phyloP scores from a whole-genome alignment of 2,888 invertebrate genomes.

The Epirrita christyi region DNA sequence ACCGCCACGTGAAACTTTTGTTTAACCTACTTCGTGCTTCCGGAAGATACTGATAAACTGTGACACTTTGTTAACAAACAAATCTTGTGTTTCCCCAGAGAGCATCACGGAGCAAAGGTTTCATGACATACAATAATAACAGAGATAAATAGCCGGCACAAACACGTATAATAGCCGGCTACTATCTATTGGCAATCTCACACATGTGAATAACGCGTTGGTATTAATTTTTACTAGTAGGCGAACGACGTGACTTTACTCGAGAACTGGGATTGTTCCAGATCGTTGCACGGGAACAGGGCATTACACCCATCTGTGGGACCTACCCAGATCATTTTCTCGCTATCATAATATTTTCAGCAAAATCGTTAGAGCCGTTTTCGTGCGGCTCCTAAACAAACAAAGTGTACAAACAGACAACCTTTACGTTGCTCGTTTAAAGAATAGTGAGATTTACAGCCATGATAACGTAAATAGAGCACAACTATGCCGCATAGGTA shows the following conservation, averaged over 20 bases:
- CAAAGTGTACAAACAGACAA: too few species aligned
- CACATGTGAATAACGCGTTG: slow-evolving; percentile 57
- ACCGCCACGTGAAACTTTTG: slow-evolving; percentile 9
- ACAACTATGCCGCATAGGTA: slow-evolving; percentile 68
- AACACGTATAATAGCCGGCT: slow-evolving; percentile 21
- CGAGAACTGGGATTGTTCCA: too few species aligned
- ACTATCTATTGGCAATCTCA: slow-evolving; percentile 55
- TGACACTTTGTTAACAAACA: slow-evolving; percentile 26
- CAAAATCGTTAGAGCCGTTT: too few species aligned
- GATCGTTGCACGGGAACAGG: too few species aligned
- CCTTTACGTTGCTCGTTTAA: too few species aligned
- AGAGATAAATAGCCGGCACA: slow-evolving; percentile 24
- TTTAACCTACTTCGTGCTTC: slow-evolving; percentile 34
- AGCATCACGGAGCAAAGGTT: slow-evolving; percentile 19
- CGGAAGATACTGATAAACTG: slow-evolving; percentile 17
- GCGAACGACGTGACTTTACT: too few species aligned
- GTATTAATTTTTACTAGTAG: slow-evolving; percentile 53
- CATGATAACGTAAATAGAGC: slow-evolving; percentile 80
- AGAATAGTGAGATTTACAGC: slow-evolving; percentile 48
- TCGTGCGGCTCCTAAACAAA: too few species aligned
- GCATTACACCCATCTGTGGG: too few species aligned
- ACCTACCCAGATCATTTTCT: too few species aligned
- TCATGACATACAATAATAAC: slow-evolving; percentile 31
- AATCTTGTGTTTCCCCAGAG: slow-evolving; percentile 33
- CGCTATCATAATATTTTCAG: too few species aligned